Evolutionary conservation across 1,140 invertebrate genomes (phyloP).

Genomic region (Apis cerana): DNA sequence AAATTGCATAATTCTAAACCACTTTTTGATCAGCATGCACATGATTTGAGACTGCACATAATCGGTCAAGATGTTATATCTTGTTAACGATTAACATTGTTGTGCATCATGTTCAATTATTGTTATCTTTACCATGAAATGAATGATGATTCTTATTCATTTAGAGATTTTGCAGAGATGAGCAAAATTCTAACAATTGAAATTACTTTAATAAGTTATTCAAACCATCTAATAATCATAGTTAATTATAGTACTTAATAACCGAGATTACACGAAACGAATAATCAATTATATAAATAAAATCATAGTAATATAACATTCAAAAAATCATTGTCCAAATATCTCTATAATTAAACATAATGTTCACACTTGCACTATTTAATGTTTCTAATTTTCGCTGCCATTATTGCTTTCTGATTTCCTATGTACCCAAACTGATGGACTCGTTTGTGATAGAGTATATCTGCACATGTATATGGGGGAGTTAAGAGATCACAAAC

Average conservation of each 20-base stretch:
- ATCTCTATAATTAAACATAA: no score
- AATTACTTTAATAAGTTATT: no score
- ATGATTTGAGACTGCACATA: no score
- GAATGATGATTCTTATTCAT: conserved; percentile 10
- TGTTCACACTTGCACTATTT: neutral
- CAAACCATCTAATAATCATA: no score
- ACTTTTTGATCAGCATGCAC: neutral
- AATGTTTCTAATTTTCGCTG: neutral
- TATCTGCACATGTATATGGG: no score
- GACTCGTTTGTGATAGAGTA: neutral
- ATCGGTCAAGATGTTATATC: conserved; percentile 41
- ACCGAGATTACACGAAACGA: no score
- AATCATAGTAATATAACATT: no score
- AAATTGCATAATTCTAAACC: neutral
- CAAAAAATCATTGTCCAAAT: no score
- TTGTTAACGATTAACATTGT: conserved; percentile 8
- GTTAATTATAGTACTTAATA: no score
- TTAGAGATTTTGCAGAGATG: no score
- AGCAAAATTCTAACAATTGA: no score
- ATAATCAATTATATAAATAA: no score
- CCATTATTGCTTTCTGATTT: neutral
- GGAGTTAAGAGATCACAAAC: neutral
- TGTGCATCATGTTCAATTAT: conserved; percentile 46
- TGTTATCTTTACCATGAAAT: conserved; percentile 33
- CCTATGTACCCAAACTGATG: neutral